Conservation (phyloP, 2,113 vertebrate genomes). For the Verasper variegatus region DNA sequence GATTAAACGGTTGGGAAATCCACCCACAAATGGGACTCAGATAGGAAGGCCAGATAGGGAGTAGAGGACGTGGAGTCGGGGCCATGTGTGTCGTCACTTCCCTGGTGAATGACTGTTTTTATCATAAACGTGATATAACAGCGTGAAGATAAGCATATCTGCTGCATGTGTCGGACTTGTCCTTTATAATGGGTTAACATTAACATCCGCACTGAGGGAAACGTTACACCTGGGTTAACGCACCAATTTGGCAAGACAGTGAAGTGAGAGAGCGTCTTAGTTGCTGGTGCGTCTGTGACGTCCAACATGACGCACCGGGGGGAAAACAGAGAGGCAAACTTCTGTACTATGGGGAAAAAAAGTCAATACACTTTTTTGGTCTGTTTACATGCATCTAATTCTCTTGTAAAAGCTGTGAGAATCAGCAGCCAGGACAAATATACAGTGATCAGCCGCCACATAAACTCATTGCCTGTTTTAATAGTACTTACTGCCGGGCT, state of each 20-base stretch:
- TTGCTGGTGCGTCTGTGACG: too few species aligned
- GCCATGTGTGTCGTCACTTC: background rate
- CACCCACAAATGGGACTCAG: background rate
- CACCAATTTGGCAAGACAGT: too few species aligned
- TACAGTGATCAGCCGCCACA: background rate
- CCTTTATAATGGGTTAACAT: background rate
- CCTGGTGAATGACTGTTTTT: conserved; percentile 4
- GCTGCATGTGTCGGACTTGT: background rate
- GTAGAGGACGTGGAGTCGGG: background rate
- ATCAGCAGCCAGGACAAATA: background rate
- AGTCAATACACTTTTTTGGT: too few species aligned
- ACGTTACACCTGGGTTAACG: too few species aligned
- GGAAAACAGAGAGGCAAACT: too few species aligned
- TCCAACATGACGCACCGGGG: too few species aligned
- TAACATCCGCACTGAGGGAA: too few species aligned
- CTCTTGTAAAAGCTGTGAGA: background rate
- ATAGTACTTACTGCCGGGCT: background rate
- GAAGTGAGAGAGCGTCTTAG: too few species aligned
- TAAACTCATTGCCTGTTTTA: too few species aligned
- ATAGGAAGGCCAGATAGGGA: conserved; percentile 5
- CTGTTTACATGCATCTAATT: too few species aligned
- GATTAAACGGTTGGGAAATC: conserved; percentile 64
- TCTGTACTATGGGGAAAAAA: too few species aligned
- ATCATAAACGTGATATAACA: conserved; percentile 28
- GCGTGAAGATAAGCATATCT: conserved; percentile 11